Base-by-base conservation (phyloP, 2,888 invertebrate species). In the Andrena chrysosceles region DNA sequence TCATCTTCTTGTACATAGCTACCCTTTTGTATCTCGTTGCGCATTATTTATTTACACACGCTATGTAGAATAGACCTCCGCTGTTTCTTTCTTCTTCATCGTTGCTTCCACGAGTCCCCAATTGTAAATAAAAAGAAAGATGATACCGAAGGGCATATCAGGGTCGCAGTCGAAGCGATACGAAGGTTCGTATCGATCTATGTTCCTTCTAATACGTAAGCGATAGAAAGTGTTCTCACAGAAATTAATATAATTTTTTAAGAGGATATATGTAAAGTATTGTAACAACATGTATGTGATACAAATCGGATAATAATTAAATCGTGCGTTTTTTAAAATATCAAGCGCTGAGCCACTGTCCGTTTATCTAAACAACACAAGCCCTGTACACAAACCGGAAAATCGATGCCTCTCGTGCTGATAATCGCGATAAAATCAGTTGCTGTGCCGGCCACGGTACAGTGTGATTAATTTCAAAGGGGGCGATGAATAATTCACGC, bases 1-100 rank as follows among this genome's bases (percentile, higher is more conserved):
- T 80, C 69, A 74, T 84, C 56, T 10, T 26, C 85, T 87, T 90
- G 90, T 90, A 89, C 85, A 91, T 89, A 91, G 85, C 52, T 69
- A 70, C 70, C 48, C 76, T 84, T 89, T 88, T 90, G 85, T 88
- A 89, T 87, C 73, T 83, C 64, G 64, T 84, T 81, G 81, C 64
- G 48, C 77, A 74, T 83, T 83, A 89, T 86, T 89, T 86, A 89
- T 86, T 88, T 76, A 16, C 85, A 88, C 78, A 69, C 48, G 70
- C 20, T 48, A 49, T 33, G 59, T 82, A 85, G 77, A 52, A 2
- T 82, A 83, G 79, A n/a, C n/a, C 26, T 20, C 66, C 3, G 35
- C 64, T 77, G 5, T 59, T 52, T 26, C 56, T 60, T 68, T 71
- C 71, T 71, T 52, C 26, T 23, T 29, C 56, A 31, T 60, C 29